Percentiles rank a stretch among this genome's conserved stretches.
These are phyloP conservation scores for Ectropis grisescens DNA, from an alignment of 1,140 invertebrate genomes.

Conservation along the genomic window DNA sequence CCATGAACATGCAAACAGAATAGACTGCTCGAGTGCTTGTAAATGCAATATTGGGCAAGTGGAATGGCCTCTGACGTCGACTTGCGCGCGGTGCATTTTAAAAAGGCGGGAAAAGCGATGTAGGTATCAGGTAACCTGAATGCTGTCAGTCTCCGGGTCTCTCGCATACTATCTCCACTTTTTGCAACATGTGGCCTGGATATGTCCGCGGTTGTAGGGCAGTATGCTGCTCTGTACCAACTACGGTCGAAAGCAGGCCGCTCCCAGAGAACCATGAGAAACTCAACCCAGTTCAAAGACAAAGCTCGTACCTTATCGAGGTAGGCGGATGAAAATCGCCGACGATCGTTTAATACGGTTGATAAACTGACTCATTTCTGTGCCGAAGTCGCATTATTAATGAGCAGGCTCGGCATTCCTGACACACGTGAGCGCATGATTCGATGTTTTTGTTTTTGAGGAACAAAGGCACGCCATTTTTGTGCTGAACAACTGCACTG, in stretches of 20 bases:
- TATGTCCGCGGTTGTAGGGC: constrained; percentile 34
- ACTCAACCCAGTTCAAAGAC: constrained; percentile 19
- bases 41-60: too few relatives aligned
- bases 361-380: too few relatives aligned
- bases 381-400: too few relatives aligned
- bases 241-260: constrained; percentile 40
- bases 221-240: constrained; percentile 29
- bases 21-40: too few relatives aligned
- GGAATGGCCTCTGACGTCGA: too few relatives aligned
- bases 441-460: too few relatives aligned
- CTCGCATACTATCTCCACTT: constrained; percentile 24
- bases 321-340: background rate
- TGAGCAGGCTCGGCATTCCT: too few relatives aligned
- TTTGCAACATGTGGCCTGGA: constrained; percentile 39
- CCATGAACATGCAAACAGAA: too few relatives aligned
- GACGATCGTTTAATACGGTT: background rate
- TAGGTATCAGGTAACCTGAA: constrained; percentile 27
- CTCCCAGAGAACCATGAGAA: constrained; percentile 46
- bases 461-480: too few relatives aligned
- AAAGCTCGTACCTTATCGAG: constrained; percentile 7
- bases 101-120: constrained; percentile 5
- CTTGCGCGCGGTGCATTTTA: constrained; percentile 2
- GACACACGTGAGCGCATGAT: background rate
- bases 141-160: constrained; percentile 24
- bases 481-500: too few relatives aligned